Conservation (phyloP, 2,797 vertebrate genomes). For the Crocidura indochinensis region DNA sequence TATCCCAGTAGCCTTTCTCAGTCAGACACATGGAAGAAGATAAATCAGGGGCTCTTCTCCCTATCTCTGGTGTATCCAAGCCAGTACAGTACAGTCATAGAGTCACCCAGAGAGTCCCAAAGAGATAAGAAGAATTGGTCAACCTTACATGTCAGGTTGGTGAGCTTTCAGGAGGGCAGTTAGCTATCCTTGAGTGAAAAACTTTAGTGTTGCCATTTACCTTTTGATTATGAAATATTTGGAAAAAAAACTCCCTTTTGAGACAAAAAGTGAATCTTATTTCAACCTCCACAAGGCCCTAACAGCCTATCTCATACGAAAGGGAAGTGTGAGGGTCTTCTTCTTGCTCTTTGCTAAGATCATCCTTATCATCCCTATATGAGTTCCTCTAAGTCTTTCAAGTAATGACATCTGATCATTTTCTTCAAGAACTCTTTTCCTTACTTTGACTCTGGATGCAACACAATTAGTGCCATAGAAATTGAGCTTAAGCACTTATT, state of each 20-base stretch:
- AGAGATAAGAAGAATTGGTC: not conserved
- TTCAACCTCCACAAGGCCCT: slow-evolving; percentile 7
- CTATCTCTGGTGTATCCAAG: not conserved
- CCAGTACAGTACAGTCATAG: not conserved
- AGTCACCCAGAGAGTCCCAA: slow-evolving; percentile 9
- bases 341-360: slow-evolving; percentile 1
- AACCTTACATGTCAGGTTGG: not conserved
- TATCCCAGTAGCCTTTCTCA: not conserved
- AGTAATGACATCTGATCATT: slow-evolving; percentile 29
- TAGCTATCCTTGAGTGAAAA: slow-evolving; percentile 19
- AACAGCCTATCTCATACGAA: not conserved
- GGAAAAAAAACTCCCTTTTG: not conserved
- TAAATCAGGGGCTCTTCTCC: not conserved
- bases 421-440: slow-evolving; percentile 52
- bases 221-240: not conserved
- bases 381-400: slow-evolving; percentile 6
- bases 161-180: not conserved
- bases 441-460: not conserved
- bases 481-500: not conserved
- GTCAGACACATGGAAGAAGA: not conserved
- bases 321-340: not conserved
- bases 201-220: not conserved
- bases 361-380: not conserved
- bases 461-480: not conserved
- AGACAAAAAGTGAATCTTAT: slow-evolving; percentile 1